Evolutionary conservation across 2,797 vertebrate genomes (phyloP).

Genomic region (Trematomus bernacchii): DNA sequence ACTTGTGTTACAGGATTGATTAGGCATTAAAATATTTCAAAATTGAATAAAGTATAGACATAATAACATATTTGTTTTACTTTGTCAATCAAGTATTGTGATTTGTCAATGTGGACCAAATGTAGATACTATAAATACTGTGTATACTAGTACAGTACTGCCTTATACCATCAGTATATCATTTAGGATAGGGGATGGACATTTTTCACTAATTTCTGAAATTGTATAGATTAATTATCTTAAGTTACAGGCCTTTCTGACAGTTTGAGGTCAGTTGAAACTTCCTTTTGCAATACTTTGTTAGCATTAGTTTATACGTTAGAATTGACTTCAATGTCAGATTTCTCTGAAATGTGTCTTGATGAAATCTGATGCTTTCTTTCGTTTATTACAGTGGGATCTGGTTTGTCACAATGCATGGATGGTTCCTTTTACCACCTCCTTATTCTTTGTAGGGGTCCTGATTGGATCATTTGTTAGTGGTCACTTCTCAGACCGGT

Average conservation of each 20-base stretch:
- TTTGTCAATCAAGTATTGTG: too few relatives aligned
- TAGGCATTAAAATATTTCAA: too few relatives aligned
- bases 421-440: constrained; percentile 83
- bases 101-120: background rate
- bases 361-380: background rate
- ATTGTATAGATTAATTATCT: too few relatives aligned
- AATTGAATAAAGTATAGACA: too few relatives aligned
- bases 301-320: background rate
- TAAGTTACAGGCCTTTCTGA: background rate
- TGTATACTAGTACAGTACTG: too few relatives aligned
- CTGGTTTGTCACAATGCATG: constrained; percentile 66
- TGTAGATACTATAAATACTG: background rate
- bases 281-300: background rate
- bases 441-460: constrained; percentile 87
- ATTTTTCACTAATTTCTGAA: too few relatives aligned
- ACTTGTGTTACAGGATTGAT: too few relatives aligned
- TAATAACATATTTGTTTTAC: too few relatives aligned
- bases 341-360: background rate
- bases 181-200: too few relatives aligned
- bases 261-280: background rate
- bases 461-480: constrained; percentile 85
- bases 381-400: constrained; percentile 50
- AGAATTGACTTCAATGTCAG: background rate
- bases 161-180: too few relatives aligned
- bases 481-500: constrained; percentile 90